phyloP scores from a whole-genome alignment of 2,888 invertebrate species.

The Caenorhabditis afra region DNA sequence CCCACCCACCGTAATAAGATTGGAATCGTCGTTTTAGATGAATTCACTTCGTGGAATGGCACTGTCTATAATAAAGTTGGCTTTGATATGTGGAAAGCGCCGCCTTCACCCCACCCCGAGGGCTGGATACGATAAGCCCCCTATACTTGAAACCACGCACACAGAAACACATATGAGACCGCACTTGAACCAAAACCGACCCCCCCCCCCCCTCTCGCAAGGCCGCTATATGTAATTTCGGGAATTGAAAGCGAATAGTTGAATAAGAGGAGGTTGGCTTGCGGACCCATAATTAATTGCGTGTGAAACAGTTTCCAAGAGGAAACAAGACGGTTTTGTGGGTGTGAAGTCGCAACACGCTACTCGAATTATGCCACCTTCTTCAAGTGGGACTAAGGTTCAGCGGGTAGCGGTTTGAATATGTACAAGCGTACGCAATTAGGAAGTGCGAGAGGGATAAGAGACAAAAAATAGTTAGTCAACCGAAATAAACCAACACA shows the following conservation, averaged over 20 bases:
- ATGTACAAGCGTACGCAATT: too few species aligned
- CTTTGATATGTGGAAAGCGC: too few species aligned
- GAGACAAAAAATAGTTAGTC: conserved; percentile 25
- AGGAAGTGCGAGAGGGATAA: neutral
- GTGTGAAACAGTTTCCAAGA: conserved; percentile 53
- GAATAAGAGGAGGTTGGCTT: conserved; percentile 22
- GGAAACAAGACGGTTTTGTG: neutral
- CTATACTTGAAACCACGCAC: conserved; percentile 46
- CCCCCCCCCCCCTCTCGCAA: conserved; percentile 2
- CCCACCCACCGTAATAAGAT: conserved; percentile 16
- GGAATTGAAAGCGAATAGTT: conserved; percentile 52
- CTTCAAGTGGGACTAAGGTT: conserved; percentile 1
- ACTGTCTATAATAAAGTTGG: too few species aligned
- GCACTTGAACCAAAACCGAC: conserved; percentile 42
- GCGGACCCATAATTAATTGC: conserved; percentile 59
- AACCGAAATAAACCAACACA: too few species aligned
- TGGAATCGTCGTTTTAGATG: too few species aligned
- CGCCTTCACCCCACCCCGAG: neutral
- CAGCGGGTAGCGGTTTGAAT: too few species aligned
- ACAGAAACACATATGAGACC: conserved; percentile 56
- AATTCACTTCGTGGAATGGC: too few species aligned
- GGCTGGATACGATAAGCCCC: conserved; percentile 41
- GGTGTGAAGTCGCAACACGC: too few species aligned
- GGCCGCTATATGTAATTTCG: conserved; percentile 59
- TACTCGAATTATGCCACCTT: conserved; percentile 47